Evolutionary conservation across 2,888 invertebrate species (phyloP), one percentile per base, ranked within the genome.

Genomic region (Argynnis bischoffii): DNA sequence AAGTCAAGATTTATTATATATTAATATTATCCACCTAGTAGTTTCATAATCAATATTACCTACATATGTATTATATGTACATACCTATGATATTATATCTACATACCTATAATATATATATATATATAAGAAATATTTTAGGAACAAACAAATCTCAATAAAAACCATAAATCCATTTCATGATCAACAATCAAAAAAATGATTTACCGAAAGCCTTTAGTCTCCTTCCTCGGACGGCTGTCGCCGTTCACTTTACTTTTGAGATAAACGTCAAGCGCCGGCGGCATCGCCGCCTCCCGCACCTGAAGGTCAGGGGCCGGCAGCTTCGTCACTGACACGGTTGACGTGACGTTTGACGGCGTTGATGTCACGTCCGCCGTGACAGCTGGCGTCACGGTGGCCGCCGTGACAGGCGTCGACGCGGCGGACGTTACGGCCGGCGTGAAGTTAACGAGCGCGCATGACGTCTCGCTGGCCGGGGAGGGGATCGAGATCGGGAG

Each of bases 161-260:
- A 3, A 1, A 13, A 15, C 1, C 21, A 14, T 8, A n/a, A 16
- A 21, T 47, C 18, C n/a, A 13, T 8, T n/a, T n/a, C 1, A 26
- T 11, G 26, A 16, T 14, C 21, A 14, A 21, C 6, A 1, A 50
- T 6, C 2, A 3, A 46, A 26, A 51, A 41, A 21, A 50, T 3
- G 8, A 21, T 77, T 88, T 92, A 79, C 94, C 94, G 83, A 76
- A 89, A 89, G 69, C 84, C 87, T 79, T 89, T 89, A 47, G 78
- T 81, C 71, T 88, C 79, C 91, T 93, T 85, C 76, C 93, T 90
- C 54, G 72, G 83, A 35, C 87, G 94, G 57, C 75, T 68, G 55
- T 89, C 88, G 2, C 89, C 90, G 68, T 88, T 90, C 67, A 75
- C 70, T 70, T 79, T 80, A 67, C 71, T 48, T 56, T 76, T 77